Conservation (phyloP, 2,888 invertebrate genomes). For the Caenorhabditis virilis region DNA sequence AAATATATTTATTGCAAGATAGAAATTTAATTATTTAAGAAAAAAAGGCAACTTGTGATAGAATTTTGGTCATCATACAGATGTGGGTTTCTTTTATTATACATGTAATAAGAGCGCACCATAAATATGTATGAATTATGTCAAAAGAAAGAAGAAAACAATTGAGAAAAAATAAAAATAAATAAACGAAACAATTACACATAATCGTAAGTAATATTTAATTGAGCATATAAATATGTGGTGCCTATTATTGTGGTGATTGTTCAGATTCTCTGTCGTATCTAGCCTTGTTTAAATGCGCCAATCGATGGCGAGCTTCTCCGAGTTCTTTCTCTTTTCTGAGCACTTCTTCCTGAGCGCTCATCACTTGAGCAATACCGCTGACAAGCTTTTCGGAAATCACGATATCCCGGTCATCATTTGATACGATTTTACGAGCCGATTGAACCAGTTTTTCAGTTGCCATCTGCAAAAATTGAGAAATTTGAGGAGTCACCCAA, state of each 20-base stretch:
- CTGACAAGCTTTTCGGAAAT: slow-evolving; percentile 88
- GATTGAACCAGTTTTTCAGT: slow-evolving; percentile 95
- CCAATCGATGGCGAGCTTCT: slow-evolving; percentile 86
- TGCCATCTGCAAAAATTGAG: slow-evolving; percentile 76
- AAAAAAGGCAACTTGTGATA: too few relatives aligned
- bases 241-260: background rate
- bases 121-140: background rate
- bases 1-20: too few relatives aligned
- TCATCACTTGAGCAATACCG: slow-evolving; percentile 67
- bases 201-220: background rate
- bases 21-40: too few relatives aligned
- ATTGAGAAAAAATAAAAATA: background rate
- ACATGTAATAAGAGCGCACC: slow-evolving; percentile 5
- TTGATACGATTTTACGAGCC: slow-evolving; percentile 76
- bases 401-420: slow-evolving; percentile 87
- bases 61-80: too few relatives aligned
- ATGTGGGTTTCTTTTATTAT: background rate
- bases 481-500: background rate
- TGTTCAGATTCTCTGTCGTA: slow-evolving; percentile 73
- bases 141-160: background rate
- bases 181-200: background rate
- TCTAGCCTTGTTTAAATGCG: slow-evolving; percentile 89
- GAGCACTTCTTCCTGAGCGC: slow-evolving; percentile 76
- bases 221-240: too few relatives aligned
- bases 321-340: slow-evolving; percentile 86